Evolutionary conservation across 2,797 vertebrate species (phyloP).

Genomic region (Lerista edwardsae): DNA sequence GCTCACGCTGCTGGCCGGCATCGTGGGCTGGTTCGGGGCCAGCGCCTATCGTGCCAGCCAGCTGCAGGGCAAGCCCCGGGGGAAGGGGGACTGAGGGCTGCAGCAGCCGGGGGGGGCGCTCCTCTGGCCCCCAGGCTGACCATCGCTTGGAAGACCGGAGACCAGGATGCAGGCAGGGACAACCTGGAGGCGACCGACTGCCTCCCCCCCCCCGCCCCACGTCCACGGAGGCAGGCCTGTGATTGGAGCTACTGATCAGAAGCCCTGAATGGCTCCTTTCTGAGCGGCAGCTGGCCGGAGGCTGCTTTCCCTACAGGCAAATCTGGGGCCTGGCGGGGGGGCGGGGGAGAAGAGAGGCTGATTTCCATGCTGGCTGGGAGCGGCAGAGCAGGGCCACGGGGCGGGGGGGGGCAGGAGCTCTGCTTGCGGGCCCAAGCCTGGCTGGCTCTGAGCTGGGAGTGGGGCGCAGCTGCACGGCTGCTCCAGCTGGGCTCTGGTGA

Average conservation of each 20-base stretch:
- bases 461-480: no score
- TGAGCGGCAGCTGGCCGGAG: no score
- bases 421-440: background rate
- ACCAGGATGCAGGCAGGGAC: no score
- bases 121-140: no score
- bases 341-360: accelerated
- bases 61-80: accelerated
- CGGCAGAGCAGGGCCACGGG: background rate
- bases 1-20: background rate
- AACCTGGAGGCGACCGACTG: background rate
- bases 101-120: no score
- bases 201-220: no score
- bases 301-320: slow-evolving; percentile 3
- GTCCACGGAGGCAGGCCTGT: background rate
- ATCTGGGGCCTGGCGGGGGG: background rate
- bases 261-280: no score
- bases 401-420: no score
- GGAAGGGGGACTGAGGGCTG: background rate
- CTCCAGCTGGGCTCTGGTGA: background rate
- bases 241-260: background rate
- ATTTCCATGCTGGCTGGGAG: background rate
- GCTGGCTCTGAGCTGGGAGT: background rate
- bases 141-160: no score
- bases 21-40: background rate
- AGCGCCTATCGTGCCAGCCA: slow-evolving; percentile 15